These are phyloP conservation scores for Tiliacea aurago DNA, from an alignment of 2,888 invertebrate genomes.

Conservation along the genomic window DNA sequence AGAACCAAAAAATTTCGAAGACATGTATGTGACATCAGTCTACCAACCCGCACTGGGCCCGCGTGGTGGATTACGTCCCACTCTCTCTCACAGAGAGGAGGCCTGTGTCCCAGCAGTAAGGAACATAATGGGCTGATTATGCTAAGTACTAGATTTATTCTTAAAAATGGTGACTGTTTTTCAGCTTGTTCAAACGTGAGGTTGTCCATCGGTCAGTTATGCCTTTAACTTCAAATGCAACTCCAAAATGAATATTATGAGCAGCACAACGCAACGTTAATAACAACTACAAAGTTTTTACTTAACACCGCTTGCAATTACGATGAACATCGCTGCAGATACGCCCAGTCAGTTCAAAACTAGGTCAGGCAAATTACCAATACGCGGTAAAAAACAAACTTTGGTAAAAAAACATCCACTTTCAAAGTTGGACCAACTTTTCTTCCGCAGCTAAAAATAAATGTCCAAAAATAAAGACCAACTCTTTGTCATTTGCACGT, in stretches of 20 bases:
- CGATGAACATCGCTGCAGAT: not conserved
- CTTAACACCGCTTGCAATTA: constrained; percentile 1
- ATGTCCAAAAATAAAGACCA: not conserved
- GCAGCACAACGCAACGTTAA: not conserved
- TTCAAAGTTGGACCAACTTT: constrained; percentile 9
- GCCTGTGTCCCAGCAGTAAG: no score
- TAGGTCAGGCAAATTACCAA: constrained; percentile 24
- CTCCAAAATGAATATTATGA: not conserved
- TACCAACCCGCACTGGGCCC: no score
- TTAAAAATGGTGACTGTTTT: no score
- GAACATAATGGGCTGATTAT: no score
- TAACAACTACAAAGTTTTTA: no score
- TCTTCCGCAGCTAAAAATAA: constrained; percentile 6
- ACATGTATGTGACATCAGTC: no score
- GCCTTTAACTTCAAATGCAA: not conserved
- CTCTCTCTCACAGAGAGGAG: no score
- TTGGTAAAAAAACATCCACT: no score
- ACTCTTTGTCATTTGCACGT: not conserved
- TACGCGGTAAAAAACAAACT: not conserved
- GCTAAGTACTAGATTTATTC: not conserved
- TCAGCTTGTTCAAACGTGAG: not conserved
- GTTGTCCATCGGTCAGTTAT: not conserved
- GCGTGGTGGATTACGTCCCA: no score
- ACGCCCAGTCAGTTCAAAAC: constrained; percentile 15
- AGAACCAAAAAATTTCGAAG: no score